A percentile compares a stretch with the other conserved stretches of the same genome.
These are phyloP conservation scores for human DNA, from an alignment of 2,113 vertebrate species.

Conservation along the genomic window DNA sequence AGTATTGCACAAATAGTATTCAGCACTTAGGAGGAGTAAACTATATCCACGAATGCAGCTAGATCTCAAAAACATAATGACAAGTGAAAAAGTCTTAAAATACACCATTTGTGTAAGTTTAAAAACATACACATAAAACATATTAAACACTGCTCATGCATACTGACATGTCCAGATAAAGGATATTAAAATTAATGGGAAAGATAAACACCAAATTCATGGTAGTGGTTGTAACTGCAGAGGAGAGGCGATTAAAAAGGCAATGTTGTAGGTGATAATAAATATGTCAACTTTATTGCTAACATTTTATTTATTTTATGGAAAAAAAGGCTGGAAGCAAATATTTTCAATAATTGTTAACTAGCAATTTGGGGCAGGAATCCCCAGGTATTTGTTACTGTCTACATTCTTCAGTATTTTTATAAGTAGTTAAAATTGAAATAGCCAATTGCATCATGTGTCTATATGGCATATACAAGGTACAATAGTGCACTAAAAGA, in stretches of 20 bases:
- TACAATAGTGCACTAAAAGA: rapidly evolving
- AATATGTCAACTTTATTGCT: background rate
- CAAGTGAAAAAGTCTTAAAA: background rate
- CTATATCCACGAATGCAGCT: background rate
- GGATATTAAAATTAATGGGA: background rate
- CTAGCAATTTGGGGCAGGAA: background rate
- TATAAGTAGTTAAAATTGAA: background rate
- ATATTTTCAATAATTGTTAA: background rate
- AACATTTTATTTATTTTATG: background rate
- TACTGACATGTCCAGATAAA: background rate
- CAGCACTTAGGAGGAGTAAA: background rate
- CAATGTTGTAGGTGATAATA: background rate
- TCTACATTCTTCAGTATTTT: background rate
- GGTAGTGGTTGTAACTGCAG: background rate
- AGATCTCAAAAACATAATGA: background rate
- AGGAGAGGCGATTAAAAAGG: background rate
- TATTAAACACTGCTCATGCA: rapidly evolving
- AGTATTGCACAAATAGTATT: background rate
- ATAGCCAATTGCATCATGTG: background rate
- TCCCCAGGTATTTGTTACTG: background rate
- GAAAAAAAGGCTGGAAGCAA: background rate
- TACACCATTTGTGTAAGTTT: background rate
- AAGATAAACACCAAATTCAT: background rate
- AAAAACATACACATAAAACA: background rate
- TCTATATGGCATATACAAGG: background rate